Evolutionary conservation across 1,140 invertebrate species (phyloP), one percentile per base, ranked within the genome.

Genomic region (Drosophila seguyi): DNA sequence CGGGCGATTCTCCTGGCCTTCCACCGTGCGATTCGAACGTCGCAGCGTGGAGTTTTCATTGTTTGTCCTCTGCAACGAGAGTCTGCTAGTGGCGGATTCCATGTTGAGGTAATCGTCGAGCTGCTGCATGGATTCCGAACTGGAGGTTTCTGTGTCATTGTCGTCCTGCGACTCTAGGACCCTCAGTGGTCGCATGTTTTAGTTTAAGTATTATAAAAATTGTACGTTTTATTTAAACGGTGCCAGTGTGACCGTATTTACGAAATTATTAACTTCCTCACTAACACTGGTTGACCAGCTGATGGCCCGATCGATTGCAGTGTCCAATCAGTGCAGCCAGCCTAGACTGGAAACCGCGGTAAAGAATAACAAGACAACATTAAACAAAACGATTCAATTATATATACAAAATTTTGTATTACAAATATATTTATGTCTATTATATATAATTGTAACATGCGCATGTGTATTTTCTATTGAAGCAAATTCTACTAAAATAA

Each of bases 41-140:
- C 81, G 77, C 6, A 66, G 31, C 20, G 84, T 90, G 22, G 50
- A 48, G 2, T 63, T 69, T 2, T 53, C 44, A 31, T 50, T 56
- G 42, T 20, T 10, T 20, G 47, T 14, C 18, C 13, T 34, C 29
- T 39, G 6, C 18, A 68, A 38, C 5, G 47, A 47, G 7, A 88
- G 56, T n/a, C 52, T 60, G 8, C 72, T 91, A 2, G 68, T 82
- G 16, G 75, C 85, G 52, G 79, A 82, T 3, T 88, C 84, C 16
- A 88, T 58, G 42, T 81, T 78, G 14, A 47, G 3, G 42, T 91
- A 91, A 4, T 77, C 31, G 1, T 83, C 50, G 3, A 13, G 13
- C 0, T 47, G 58, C 3, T 72, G 79, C n/a, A 90, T 67, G 20
- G 34, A 11, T 4, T 18, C 42, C 36, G 42, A 90, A 85, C 10